Evolutionary conservation across 2,888 invertebrate species (phyloP).

Genomic region (Cantharis rufa): DNA sequence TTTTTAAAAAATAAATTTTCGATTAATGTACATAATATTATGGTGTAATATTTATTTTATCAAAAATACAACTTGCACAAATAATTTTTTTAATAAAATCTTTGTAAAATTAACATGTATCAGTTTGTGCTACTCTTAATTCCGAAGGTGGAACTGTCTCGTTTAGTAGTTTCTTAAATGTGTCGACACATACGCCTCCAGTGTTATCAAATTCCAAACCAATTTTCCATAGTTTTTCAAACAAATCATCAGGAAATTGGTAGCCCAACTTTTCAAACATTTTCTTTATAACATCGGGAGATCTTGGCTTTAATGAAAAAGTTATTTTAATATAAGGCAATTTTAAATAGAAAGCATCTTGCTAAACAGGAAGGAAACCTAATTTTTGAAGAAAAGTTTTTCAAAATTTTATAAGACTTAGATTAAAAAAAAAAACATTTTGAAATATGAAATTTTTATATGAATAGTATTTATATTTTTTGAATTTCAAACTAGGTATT

Average conservation of each 20-base stretch:
- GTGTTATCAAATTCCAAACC: slow-evolving; percentile 58
- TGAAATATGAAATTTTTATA: too few relatives aligned
- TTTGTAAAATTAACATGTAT: background rate
- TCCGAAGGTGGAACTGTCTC: slow-evolving; percentile 37
- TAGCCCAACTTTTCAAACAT: slow-evolving; percentile 62
- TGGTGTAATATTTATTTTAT: background rate
- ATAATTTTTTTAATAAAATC: background rate
- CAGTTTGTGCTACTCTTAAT: slow-evolving; percentile 76
- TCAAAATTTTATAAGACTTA: too few relatives aligned
- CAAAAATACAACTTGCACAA: background rate
- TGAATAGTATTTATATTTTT: too few relatives aligned
- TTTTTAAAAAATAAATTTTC: background rate
- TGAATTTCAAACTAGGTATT: too few relatives aligned
- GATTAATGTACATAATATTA: background rate
- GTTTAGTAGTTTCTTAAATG: slow-evolving; percentile 53
- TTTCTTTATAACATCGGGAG: slow-evolving; percentile 49
- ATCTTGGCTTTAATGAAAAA: slow-evolving; percentile 44
- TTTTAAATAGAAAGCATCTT: too few relatives aligned
- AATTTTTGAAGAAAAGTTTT: too few relatives aligned
- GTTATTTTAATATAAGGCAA: too few relatives aligned
- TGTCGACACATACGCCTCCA: slow-evolving; percentile 62
- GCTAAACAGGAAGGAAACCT: too few relatives aligned
- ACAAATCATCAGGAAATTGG: slow-evolving; percentile 57
- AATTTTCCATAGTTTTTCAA: slow-evolving; percentile 59
- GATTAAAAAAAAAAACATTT: too few relatives aligned